Evolutionary conservation across 2,888 invertebrate species (phyloP).

Genomic region (Limnephilus rhombicus): DNA sequence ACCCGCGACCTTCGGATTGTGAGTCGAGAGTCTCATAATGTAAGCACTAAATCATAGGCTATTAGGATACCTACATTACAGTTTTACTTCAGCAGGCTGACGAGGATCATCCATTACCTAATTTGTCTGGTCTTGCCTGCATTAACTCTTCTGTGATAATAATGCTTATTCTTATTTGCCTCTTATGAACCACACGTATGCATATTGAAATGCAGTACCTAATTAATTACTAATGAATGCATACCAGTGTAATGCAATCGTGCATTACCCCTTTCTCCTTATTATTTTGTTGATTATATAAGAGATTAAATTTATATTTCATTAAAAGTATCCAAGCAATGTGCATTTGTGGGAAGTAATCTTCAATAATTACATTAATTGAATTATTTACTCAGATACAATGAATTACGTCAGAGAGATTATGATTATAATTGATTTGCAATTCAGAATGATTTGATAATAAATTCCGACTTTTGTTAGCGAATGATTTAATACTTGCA

Average conservation of each 20-base stretch:
- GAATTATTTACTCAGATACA: background rate
- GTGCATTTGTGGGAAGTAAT: background rate
- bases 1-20: too few relatives aligned
- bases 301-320: background rate
- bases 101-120: too few relatives aligned
- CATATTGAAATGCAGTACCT: background rate
- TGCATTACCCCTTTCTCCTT: background rate
- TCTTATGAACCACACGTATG: background rate
- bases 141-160: background rate
- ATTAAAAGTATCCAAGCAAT: background rate
- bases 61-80: too few relatives aligned
- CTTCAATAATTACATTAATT: background rate
- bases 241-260: background rate
- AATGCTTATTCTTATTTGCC: background rate
- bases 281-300: background rate
- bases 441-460: background rate
- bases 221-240: background rate
- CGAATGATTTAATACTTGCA: background rate
- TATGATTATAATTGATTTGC: background rate
- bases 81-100: too few relatives aligned
- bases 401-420: background rate
- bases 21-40: too few relatives aligned
- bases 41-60: too few relatives aligned
- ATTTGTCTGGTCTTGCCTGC: background rate
- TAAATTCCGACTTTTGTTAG: background rate